phyloP scores from a whole-genome alignment of 2,113 vertebrate genomes.

The Dendrocopos noguchii region DNA sequence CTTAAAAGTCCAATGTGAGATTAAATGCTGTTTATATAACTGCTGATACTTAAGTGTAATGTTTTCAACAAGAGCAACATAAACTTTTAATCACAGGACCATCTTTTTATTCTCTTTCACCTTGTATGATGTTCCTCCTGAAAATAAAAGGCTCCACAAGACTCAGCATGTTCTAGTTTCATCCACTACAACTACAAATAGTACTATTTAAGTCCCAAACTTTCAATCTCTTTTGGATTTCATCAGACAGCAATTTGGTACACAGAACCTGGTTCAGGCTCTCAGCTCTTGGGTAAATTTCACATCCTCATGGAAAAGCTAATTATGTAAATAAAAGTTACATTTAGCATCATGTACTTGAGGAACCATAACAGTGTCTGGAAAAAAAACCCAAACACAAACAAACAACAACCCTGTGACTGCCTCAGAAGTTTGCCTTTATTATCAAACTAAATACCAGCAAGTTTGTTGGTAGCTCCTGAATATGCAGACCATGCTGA shows the following conservation, averaged over 20 bases:
- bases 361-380: not conserved
- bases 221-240: not conserved
- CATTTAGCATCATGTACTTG: not conserved
- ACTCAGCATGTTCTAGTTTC: not conserved
- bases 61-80: not conserved
- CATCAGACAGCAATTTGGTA: not conserved
- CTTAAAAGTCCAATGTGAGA: not conserved
- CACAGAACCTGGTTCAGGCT: not conserved
- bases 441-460: not conserved
- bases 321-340: constrained; percentile 6
- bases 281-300: constrained; percentile 3
- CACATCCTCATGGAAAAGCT: not conserved
- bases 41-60: not conserved
- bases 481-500: not conserved
- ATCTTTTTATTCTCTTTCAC: not conserved
- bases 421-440: not conserved
- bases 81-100: not conserved
- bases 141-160: not conserved
- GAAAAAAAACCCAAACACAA: no score
- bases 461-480: not conserved
- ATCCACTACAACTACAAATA: not conserved
- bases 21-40: not conserved
- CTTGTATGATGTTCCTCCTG: not conserved
- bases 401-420: not conserved
- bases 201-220: not conserved